Evolutionary conservation across 2,113 vertebrate genomes (phyloP).

Genomic region (Megaceryle torquata): DNA sequence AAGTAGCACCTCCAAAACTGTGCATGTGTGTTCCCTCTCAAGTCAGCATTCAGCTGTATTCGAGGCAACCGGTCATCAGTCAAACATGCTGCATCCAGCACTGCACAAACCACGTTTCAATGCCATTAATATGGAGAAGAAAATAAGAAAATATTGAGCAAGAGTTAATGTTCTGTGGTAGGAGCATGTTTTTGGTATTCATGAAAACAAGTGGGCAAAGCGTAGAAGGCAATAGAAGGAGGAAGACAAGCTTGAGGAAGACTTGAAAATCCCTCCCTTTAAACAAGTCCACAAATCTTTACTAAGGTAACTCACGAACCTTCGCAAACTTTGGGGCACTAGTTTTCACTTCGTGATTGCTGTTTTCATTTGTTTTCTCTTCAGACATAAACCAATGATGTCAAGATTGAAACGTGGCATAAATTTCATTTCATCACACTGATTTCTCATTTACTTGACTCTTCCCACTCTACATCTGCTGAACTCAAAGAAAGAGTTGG

Average conservation of each 20-base stretch:
- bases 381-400: conserved; percentile 2
- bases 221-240: background rate
- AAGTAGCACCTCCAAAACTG: background rate
- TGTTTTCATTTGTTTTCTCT: conserved; percentile 50
- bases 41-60: background rate
- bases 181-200: background rate
- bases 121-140: background rate
- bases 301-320: background rate
- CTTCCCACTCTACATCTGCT: conserved; percentile 64
- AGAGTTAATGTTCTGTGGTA: background rate
- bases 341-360: background rate
- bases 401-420: conserved; percentile 40
- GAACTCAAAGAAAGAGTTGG: background rate
- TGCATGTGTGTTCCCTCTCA: background rate
- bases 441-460: conserved; percentile 54
- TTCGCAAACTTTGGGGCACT: background rate
- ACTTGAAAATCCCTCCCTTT: background rate
- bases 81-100: background rate
- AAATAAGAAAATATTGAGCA: background rate
- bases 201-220: background rate
- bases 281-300: background rate
- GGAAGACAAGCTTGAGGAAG: background rate
- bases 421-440: conserved; percentile 9
- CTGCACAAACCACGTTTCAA: background rate
- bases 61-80: background rate